Percentiles rank a stretch among this genome's conserved stretches.
These are phyloP conservation scores for Drosophila leontia DNA, from an alignment of 1,140 invertebrate genomes.

Conservation along the genomic window DNA sequence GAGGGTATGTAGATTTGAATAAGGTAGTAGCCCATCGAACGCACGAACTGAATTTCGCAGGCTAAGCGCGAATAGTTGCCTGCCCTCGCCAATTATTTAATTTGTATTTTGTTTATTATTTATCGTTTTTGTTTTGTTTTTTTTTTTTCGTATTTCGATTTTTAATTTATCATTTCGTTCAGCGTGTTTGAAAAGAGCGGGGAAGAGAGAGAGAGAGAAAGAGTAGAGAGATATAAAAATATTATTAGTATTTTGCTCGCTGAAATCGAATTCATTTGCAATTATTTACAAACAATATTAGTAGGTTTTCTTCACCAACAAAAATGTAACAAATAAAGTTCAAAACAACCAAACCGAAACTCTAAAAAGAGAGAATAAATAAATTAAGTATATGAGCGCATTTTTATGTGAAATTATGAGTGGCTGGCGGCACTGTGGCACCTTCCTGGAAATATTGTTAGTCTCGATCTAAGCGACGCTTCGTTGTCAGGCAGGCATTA, in stretches of 20 bases:
- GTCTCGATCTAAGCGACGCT: slow-evolving; percentile 46
- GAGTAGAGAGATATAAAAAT: slow-evolving; percentile 41
- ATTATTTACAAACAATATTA: slow-evolving; percentile 53
- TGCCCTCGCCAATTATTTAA: slow-evolving; percentile 84
- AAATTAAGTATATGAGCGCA: slow-evolving; percentile 69
- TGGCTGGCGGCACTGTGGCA: slow-evolving; percentile 38
- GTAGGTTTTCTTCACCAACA: slow-evolving; percentile 43
- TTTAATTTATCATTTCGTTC: slow-evolving; percentile 23
- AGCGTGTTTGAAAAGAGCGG: slow-evolving; percentile 23
- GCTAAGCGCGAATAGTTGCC: slow-evolving; percentile 99
- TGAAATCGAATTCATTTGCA: slow-evolving; percentile 29
- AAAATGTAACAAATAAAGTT: background rate
- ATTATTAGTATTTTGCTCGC: slow-evolving; percentile 66
- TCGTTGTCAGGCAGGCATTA: slow-evolving; percentile 50
- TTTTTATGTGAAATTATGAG: slow-evolving; percentile 58
- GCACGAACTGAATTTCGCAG: slow-evolving; percentile 98
- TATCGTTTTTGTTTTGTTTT: slow-evolving; percentile 22
- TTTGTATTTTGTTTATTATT: slow-evolving; percentile 20
- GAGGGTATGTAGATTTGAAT: slow-evolving; percentile 99
- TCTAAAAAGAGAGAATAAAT: slow-evolving; percentile 6
- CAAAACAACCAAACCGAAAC: slow-evolving; percentile 2
- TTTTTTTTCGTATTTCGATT: slow-evolving; percentile 18
- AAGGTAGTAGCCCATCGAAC: slow-evolving; percentile 99
- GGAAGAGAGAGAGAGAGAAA: slow-evolving; percentile 32
- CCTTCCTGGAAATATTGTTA: slow-evolving; percentile 47